Percentiles rank a stretch among this genome's conserved stretches.
Evolutionary conservation across 2,888 invertebrate genomes (phyloP).

Genomic region (Clunio marinus): DNA sequence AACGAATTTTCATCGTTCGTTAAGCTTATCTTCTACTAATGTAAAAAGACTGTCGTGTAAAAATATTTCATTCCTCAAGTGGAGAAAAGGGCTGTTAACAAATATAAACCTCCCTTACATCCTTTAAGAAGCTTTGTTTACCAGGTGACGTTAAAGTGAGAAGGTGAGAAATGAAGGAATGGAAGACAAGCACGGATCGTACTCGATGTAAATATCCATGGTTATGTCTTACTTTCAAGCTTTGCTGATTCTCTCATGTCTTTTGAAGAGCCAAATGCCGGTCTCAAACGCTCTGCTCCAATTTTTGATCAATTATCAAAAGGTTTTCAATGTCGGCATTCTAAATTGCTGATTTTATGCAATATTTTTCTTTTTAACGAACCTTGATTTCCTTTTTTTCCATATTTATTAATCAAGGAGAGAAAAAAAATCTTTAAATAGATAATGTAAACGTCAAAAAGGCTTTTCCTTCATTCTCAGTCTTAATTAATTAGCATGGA

Average conservation of each 20-base stretch:
- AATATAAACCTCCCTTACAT: neutral
- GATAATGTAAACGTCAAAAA: too few species aligned
- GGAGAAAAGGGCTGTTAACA: neutral
- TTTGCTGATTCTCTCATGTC: neutral
- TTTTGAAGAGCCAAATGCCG: too few species aligned
- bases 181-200: neutral
- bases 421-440: too few species aligned
- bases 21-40: neutral
- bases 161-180: neutral
- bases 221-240: neutral
- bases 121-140: neutral
- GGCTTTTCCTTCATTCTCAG: too few species aligned
- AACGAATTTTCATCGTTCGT: conserved; percentile 8
- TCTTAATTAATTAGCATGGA: too few species aligned
- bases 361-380: too few species aligned
- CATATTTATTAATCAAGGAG: too few species aligned
- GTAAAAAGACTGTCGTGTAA: neutral
- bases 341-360: too few species aligned
- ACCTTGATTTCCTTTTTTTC: too few species aligned
- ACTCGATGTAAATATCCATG: neutral
- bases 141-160: neutral
- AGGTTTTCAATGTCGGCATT: too few species aligned
- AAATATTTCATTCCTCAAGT: neutral
- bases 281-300: too few species aligned
- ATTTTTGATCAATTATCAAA: too few species aligned